These are phyloP conservation scores for Drosophila gaucha DNA, from an alignment of 2,888 invertebrate species.

Conservation along the genomic window DNA sequence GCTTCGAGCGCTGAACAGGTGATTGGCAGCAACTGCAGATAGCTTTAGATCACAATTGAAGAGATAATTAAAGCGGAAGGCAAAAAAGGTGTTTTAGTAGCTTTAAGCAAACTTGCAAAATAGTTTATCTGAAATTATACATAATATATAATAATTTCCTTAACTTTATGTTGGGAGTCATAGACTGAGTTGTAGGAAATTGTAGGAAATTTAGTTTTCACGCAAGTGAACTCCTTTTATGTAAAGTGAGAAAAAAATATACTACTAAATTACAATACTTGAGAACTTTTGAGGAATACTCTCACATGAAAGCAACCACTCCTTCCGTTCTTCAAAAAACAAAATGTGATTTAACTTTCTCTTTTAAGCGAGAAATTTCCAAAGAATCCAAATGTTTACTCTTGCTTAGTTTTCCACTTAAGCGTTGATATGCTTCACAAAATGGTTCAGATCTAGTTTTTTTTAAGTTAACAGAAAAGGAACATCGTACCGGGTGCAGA, in stretches of 20 bases:
- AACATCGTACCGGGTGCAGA: slow-evolving; percentile 24
- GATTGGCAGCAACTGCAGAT: slow-evolving; percentile 37
- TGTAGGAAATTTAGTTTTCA: too few species aligned
- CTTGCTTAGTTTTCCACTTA: slow-evolving; percentile 6
- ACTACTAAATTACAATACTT: too few species aligned
- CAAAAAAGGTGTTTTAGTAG: background rate
- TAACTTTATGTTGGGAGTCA: too few species aligned
- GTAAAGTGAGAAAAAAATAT: too few species aligned
- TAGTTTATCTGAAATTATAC: background rate
- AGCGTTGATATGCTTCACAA: slow-evolving; percentile 1
- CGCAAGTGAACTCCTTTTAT: too few species aligned
- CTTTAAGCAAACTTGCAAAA: background rate
- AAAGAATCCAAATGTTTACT: background rate
- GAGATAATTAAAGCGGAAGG: background rate
- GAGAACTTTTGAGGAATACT: too few species aligned
- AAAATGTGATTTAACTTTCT: too few species aligned
- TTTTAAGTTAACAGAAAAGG: slow-evolving; percentile 13
- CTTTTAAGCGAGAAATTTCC: background rate
- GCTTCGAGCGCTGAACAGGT: slow-evolving; percentile 28
- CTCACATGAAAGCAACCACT: too few species aligned
- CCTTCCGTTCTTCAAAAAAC: too few species aligned
- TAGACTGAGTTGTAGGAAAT: too few species aligned
- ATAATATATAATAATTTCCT: too few species aligned
- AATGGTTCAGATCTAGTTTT: slow-evolving; percentile 13
- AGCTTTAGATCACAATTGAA: background rate